phyloP scores from a whole-genome alignment of 2,797 vertebrate genomes.

The Brachyrhaphis roseni region DNA sequence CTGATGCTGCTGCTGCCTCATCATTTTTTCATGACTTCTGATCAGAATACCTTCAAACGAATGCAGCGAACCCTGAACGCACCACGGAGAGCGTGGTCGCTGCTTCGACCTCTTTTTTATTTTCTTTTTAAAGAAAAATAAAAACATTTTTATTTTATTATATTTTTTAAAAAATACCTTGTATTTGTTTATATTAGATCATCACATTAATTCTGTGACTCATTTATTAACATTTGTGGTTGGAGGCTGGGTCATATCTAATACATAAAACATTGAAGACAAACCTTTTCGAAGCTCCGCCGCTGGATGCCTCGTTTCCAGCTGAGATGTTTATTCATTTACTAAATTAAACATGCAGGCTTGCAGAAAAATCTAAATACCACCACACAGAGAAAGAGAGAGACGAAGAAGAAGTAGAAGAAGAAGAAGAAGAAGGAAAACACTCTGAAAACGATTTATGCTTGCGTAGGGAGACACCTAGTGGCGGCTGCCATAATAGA shows the following conservation, averaged over 20 bases:
- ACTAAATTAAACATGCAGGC: constrained; percentile 65
- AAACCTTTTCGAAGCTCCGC: constrained; percentile 63
- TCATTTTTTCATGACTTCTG: constrained; percentile 62
- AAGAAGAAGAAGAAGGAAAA: background rate
- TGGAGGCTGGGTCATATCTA: constrained; percentile 52
- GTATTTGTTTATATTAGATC: constrained; percentile 42
- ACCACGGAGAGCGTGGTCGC: constrained; percentile 1
- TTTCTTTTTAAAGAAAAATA: no score
- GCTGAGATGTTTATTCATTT: constrained; percentile 70
- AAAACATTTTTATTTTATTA: no score
- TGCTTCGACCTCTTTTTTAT: background rate
- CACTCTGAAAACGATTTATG: constrained; percentile 32
- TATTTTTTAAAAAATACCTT: background rate
- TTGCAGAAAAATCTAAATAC: constrained; percentile 38
- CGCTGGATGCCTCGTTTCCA: constrained; percentile 63
- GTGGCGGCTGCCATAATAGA: constrained; percentile 31
- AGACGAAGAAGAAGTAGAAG: no score
- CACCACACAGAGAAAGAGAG: constrained; percentile 2
- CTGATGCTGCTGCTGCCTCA: constrained; percentile 35
- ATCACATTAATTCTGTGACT: constrained; percentile 54
- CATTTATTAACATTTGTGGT: constrained; percentile 54
- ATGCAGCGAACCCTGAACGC: constrained; percentile 23
- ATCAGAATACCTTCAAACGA: constrained; percentile 48
- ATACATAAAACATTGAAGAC: constrained; percentile 71
- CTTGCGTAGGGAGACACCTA: constrained; percentile 76